These are phyloP conservation scores for Laticauda colubrina DNA, from an alignment of 2,113 vertebrate genomes.

Conservation along the genomic window DNA sequence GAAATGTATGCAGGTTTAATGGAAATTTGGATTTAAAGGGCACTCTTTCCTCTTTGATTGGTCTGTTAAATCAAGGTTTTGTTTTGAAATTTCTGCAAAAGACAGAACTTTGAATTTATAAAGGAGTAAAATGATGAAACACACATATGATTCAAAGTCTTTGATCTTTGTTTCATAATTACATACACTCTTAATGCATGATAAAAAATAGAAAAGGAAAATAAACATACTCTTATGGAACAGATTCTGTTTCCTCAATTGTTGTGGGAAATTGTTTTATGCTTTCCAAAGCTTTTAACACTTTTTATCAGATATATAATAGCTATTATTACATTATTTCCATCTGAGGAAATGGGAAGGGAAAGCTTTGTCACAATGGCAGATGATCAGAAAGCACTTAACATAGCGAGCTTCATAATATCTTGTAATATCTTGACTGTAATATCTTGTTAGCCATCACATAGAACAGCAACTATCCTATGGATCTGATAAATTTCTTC, in stretches of 20 bases:
- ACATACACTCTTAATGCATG: neutral
- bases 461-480: neutral
- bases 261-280: slow-evolving; percentile 1
- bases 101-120: neutral
- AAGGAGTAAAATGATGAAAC: slow-evolving; percentile 1
- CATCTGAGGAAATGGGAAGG: neutral
- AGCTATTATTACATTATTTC: slow-evolving; percentile 43
- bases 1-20: neutral
- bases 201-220: neutral
- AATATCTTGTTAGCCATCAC: neutral
- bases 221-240: slow-evolving; percentile 1
- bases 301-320: slow-evolving; percentile 29
- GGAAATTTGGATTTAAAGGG: neutral
- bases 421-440: neutral
- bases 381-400: slow-evolving; percentile 43
- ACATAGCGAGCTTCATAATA: slow-evolving; percentile 6
- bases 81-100: neutral
- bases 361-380: slow-evolving; percentile 19
- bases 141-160: neutral
- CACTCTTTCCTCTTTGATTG: neutral
- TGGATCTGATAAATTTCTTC: neutral
- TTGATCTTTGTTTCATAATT: neutral
- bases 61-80: neutral
- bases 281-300: neutral
- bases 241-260: neutral